Evolutionary conservation across 2,888 invertebrate genomes (phyloP).

Genomic region (Phalangium opilio): DNA sequence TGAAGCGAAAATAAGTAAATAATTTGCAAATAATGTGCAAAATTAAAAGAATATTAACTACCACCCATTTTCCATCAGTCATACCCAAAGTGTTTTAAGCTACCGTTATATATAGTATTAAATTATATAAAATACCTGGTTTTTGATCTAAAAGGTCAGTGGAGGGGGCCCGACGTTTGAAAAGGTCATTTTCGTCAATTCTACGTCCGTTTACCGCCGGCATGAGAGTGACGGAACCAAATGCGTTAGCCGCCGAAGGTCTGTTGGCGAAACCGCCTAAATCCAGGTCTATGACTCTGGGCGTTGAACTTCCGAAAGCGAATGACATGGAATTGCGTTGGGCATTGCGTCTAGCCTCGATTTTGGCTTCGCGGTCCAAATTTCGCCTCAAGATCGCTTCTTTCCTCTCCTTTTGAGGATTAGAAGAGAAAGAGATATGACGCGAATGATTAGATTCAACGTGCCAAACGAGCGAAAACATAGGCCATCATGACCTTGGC

Average conservation of each 20-base stretch:
- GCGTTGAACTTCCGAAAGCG: constrained; percentile 83
- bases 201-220: constrained; percentile 9
- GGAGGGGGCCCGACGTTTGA: constrained; percentile 9
- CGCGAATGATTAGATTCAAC: no score
- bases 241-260: constrained; percentile 40
- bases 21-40: no score
- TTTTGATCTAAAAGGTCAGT: constrained; percentile 14
- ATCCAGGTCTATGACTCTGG: constrained; percentile 41
- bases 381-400: constrained; percentile 73
- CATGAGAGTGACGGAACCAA: constrained; percentile 9
- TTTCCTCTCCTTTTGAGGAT: constrained; percentile 52
- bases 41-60: no score
- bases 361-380: constrained; percentile 62
- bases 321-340: constrained; percentile 60
- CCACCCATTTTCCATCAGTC: no score
- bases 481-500: no score
- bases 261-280: constrained; percentile 39
- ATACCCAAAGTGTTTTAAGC: no score
- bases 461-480: no score
- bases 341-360: constrained; percentile 61
- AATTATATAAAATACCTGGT: constrained; percentile 7
- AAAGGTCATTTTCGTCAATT: constrained; percentile 9
- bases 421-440: no score
- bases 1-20: no score
- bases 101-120: background rate